Conservation (phyloP, 1,140 invertebrate genomes). For the Drosophila setifemur region DNA sequence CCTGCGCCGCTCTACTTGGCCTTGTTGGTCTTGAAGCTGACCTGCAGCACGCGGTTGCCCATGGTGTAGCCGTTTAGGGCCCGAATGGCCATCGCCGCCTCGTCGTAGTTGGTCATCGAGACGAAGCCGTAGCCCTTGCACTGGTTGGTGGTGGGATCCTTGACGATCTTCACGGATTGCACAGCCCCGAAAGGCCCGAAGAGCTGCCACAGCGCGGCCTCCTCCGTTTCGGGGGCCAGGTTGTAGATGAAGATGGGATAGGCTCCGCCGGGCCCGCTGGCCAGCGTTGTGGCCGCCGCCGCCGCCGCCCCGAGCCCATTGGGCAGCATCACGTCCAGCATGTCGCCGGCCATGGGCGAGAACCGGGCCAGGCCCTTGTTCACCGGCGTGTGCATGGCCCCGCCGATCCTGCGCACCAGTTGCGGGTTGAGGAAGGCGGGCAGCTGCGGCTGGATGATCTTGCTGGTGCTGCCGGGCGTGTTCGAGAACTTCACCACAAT, state of each 20-base stretch:
- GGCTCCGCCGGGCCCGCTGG: slow-evolving; percentile 85
- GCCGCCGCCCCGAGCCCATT: slow-evolving; percentile 89
- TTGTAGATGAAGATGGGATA: slow-evolving; percentile 99
- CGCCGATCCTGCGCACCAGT: slow-evolving; percentile 84
- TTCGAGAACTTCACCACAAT: slow-evolving; percentile 86
- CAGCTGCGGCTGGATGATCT: slow-evolving; percentile 81
- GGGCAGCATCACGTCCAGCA: slow-evolving; percentile 90
- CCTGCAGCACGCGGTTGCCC: slow-evolving; percentile 97
- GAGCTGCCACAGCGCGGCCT: slow-evolving; percentile 98
- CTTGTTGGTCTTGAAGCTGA: slow-evolving; percentile 98
- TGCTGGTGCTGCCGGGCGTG: slow-evolving; percentile 85
- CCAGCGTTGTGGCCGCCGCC: slow-evolving; percentile 86
- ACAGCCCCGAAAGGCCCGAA: slow-evolving; percentile 99
- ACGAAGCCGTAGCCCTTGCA: slow-evolving; percentile 99
- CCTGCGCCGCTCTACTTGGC: slow-evolving; percentile 84
- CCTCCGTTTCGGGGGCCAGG: slow-evolving; percentile 98
- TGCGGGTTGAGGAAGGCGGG: slow-evolving; percentile 84
- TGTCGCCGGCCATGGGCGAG: slow-evolving; percentile 91
- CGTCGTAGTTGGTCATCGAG: slow-evolving; percentile 99
- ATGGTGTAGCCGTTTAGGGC: slow-evolving; percentile 98
- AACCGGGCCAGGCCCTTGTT: slow-evolving; percentile 94
- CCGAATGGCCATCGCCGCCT: slow-evolving; percentile 98
- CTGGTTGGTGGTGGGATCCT: slow-evolving; percentile 98
- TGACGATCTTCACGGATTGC: slow-evolving; percentile 98
- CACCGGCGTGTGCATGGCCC: slow-evolving; percentile 92